Conservation (phyloP, 1,140 invertebrate species). For the Cydia pomonella region DNA sequence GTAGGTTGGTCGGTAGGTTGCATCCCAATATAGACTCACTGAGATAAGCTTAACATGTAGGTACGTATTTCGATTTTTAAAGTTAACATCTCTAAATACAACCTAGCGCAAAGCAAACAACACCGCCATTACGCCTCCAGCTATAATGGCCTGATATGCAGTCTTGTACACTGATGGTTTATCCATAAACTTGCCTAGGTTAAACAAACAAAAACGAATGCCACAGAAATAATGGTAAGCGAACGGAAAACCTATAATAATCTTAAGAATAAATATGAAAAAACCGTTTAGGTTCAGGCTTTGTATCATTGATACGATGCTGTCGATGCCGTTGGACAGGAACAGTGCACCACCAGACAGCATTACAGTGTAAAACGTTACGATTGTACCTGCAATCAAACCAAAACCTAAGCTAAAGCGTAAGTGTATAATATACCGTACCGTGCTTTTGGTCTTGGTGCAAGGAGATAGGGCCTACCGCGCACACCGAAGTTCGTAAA, state of each 20-base stretch:
- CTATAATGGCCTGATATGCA: constrained; percentile 43
- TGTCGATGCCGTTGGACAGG: constrained; percentile 60
- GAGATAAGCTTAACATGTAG: neutral
- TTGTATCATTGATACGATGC: constrained; percentile 65
- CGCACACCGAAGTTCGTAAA: no score
- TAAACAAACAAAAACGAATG: constrained; percentile 57
- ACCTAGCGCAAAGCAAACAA: constrained; percentile 47
- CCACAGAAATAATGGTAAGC: constrained; percentile 62
- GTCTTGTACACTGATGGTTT: constrained; percentile 54
- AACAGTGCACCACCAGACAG: constrained; percentile 54
- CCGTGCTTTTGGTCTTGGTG: no score
- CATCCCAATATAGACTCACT: no score
- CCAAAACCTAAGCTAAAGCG: neutral
- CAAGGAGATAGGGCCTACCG: no score
- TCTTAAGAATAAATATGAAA: constrained; percentile 50
- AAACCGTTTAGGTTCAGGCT: constrained; percentile 54
- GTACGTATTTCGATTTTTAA: neutral
- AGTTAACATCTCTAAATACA: neutral
- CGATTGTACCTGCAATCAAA: constrained; percentile 52
- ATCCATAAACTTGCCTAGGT: constrained; percentile 48
- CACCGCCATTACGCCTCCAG: constrained; percentile 41
- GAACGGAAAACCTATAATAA: constrained; percentile 53
- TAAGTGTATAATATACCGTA: no score
- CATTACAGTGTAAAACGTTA: constrained; percentile 50
- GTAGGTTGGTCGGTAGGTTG: no score